Evolutionary conservation across 1,140 invertebrate genomes (phyloP).

Genomic region (Drosophila navojoa): DNA sequence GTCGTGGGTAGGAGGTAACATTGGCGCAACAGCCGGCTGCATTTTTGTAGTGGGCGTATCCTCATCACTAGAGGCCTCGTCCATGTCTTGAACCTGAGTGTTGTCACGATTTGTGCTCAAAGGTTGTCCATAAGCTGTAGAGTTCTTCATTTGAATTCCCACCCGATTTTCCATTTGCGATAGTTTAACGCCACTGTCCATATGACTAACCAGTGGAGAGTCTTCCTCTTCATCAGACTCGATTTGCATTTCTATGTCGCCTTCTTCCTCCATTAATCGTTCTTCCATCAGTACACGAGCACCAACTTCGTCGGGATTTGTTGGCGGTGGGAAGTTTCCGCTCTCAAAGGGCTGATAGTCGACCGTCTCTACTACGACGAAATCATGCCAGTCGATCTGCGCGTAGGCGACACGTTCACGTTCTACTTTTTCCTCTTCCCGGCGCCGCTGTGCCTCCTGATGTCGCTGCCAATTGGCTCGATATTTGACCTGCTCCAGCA

Average conservation of each 20-base stretch:
- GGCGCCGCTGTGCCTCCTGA: constrained; percentile 94
- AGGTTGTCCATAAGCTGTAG: constrained; percentile 66
- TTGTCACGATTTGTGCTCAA: constrained; percentile 83
- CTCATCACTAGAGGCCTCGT: constrained; percentile 93
- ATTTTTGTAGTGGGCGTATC: constrained; percentile 86
- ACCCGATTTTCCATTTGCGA: constrained; percentile 87
- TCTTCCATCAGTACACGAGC: constrained; percentile 94
- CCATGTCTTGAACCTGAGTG: constrained; percentile 93
- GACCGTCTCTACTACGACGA: constrained; percentile 99
- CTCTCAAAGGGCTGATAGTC: constrained; percentile 99
- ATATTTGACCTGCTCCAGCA: constrained; percentile 96
- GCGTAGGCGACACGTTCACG: constrained; percentile 98
- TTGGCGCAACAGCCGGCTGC: constrained; percentile 85
- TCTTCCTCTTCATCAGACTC: constrained; percentile 89
- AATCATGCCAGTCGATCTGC: constrained; percentile 99
- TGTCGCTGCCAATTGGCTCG: constrained; percentile 98
- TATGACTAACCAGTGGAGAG: constrained; percentile 67
- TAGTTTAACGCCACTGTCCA: constrained; percentile 81
- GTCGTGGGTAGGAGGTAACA: constrained; percentile 94
- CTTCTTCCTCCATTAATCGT: constrained; percentile 84
- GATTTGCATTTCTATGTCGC: constrained; percentile 88
- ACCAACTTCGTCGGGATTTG: constrained; percentile 98
- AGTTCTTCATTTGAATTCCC: constrained; percentile 84
- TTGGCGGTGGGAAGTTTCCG: constrained; percentile 97
- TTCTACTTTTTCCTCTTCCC: constrained; percentile 97